Conservation (phyloP, 2,888 invertebrate genomes). For the Chironomus riparius region DNA sequence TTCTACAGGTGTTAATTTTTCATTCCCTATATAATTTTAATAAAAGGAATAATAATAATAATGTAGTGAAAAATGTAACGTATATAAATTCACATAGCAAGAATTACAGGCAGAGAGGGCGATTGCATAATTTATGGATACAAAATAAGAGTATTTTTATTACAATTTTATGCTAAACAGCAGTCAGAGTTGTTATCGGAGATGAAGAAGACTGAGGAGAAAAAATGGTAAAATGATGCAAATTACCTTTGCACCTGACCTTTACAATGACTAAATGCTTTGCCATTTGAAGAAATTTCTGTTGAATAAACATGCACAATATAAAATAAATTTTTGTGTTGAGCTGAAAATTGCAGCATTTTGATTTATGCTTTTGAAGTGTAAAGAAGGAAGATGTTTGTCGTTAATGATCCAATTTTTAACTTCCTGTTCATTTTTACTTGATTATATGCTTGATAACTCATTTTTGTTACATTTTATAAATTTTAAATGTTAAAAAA, state of each 20-base stretch:
- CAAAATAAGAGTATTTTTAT: neutral
- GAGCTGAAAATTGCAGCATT: constrained; percentile 2
- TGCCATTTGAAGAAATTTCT: neutral
- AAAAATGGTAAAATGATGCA: constrained; percentile 12
- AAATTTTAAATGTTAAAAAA: too few species aligned
- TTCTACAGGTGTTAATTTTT: constrained; percentile 26
- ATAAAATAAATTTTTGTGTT: neutral
- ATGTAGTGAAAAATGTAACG: neutral
- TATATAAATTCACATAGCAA: neutral
- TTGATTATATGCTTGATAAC: too few species aligned
- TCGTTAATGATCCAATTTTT: neutral
- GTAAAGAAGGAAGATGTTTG: neutral
- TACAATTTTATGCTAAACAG: constrained; percentile 19
- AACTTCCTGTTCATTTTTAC: neutral
- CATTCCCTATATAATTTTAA: neutral
- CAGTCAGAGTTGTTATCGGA: neutral
- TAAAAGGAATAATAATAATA: constrained; percentile 13
- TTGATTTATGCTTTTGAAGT: neutral
- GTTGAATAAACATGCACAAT: neutral
- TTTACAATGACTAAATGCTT: neutral
- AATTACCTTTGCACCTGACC: constrained; percentile 26
- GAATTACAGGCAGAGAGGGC: neutral
- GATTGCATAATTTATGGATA: constrained; percentile 26
- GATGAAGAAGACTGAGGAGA: neutral
- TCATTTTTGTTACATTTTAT: too few species aligned